Evolutionary conservation across 1,140 invertebrate species (phyloP).

Genomic region (Apis cerana): DNA sequence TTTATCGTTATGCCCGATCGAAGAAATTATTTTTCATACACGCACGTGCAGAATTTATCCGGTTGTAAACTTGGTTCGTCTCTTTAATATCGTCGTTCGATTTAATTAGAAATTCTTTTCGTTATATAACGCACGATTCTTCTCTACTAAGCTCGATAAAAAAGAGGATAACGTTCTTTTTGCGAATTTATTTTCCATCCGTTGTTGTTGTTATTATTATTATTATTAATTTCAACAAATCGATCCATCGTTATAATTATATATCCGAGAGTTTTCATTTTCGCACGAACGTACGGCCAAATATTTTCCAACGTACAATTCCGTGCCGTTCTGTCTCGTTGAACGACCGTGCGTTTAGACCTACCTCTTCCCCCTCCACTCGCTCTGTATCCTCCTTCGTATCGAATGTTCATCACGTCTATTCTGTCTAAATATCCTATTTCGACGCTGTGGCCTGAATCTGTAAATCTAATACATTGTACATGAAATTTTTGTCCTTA

Average conservation of each 20-base stretch:
- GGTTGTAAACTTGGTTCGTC: not conserved
- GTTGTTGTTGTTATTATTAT: not conserved
- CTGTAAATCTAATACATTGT: slow-evolving; percentile 56
- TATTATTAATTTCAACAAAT: not conserved
- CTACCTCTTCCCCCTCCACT: too few relatives aligned
- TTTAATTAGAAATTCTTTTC: not conserved
- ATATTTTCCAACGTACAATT: not conserved
- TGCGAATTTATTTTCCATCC: too few relatives aligned
- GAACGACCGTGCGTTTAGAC: slow-evolving; percentile 1
- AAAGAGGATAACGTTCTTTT: not conserved
- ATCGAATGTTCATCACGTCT: slow-evolving; percentile 37
- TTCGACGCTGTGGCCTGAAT: slow-evolving; percentile 51
- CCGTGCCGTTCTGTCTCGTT: not conserved
- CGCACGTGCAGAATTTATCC: slow-evolving; percentile 1
- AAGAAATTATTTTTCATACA: slow-evolving; percentile 49
- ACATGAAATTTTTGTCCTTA: slow-evolving; percentile 59
- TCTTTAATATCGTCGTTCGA: not conserved
- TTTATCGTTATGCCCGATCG: not conserved
- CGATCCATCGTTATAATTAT: not conserved
- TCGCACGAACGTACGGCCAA: not conserved
- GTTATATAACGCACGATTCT: not conserved
- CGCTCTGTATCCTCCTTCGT: not conserved
- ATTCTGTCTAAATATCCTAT: slow-evolving; percentile 38
- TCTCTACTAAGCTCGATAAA: too few relatives aligned
- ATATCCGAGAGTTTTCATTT: not conserved